Evolutionary conservation across 1,140 invertebrate species (phyloP).

Genomic region (Nasonia giraulti): DNA sequence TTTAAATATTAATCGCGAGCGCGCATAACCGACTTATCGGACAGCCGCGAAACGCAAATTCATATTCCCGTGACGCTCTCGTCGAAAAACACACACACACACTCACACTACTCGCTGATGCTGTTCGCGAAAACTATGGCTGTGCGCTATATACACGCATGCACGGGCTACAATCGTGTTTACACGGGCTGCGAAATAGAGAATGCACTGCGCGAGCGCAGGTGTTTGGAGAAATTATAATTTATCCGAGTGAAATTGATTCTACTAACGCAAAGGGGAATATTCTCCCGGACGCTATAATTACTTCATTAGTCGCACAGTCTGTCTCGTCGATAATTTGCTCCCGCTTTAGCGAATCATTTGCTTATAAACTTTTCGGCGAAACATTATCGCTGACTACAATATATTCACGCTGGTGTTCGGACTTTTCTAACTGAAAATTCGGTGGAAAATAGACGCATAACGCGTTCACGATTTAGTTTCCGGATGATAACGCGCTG

Average conservation of each 20-base stretch:
- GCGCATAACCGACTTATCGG: constrained; percentile 21
- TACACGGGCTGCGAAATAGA: not conserved
- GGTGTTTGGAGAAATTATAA: not conserved
- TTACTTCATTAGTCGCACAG: not conserved
- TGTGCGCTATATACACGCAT: no score
- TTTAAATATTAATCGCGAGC: constrained; percentile 26
- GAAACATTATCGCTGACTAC: no score
- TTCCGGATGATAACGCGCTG: not conserved
- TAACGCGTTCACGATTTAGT: not conserved
- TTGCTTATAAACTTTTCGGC: no score
- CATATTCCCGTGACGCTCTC: constrained; percentile 9
- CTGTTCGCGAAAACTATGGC: not conserved
- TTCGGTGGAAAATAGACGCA: not conserved
- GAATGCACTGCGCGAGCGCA: not conserved
- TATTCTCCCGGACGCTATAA: not conserved
- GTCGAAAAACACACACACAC: no score
- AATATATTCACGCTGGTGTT: no score
- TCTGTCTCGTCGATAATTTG: no score
- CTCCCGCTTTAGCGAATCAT: no score
- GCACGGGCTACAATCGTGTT: not conserved
- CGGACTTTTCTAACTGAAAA: not conserved
- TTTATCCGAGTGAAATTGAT: not conserved
- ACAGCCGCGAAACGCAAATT: constrained; percentile 19
- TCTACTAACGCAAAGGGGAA: not conserved
- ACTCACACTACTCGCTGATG: not conserved